A percentile compares a stretch with the other conserved stretches of the same genome.
Conservation (phyloP, 2,113 vertebrate genomes). For the Cariama cristata region DNA sequence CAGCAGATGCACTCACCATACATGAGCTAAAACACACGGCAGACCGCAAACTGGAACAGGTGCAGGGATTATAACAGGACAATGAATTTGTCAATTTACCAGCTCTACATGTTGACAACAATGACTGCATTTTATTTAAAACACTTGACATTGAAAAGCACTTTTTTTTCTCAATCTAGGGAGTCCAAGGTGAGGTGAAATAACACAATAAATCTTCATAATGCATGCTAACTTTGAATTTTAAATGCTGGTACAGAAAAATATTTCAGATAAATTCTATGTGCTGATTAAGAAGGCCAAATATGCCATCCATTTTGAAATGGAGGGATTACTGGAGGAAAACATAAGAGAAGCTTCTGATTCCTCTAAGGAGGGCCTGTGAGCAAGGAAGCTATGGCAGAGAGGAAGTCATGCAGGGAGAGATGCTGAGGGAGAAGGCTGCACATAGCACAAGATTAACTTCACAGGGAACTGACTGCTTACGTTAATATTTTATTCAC, state of each 20-base stretch:
- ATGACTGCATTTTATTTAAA: slow-evolving; percentile 41
- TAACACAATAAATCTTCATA: background rate
- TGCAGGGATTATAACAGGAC: slow-evolving; percentile 67
- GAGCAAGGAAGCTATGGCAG: background rate
- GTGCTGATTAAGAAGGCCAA: background rate
- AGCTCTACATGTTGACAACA: slow-evolving; percentile 34
- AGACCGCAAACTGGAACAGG: slow-evolving; percentile 71
- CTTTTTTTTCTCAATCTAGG: background rate
- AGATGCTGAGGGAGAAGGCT: background rate
- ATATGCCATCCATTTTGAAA: background rate
- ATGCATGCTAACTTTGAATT: background rate
- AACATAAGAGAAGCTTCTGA: background rate
- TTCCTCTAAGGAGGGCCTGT: background rate
- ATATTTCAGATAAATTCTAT: background rate
- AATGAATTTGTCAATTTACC: slow-evolving; percentile 64
- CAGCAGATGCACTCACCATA: slow-evolving; percentile 75
- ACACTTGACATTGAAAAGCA: background rate
- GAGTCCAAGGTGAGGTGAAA: background rate
- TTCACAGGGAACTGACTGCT: background rate
- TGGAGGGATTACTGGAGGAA: background rate
- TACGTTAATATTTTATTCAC: background rate
- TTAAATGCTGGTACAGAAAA: background rate
- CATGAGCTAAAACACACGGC: slow-evolving; percentile 46
- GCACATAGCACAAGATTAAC: accelerated
- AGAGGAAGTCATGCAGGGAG: accelerated